Percentiles rank a stretch among this genome's conserved stretches.
Conservation (phyloP, 2,113 vertebrate genomes). For the Numida meleagris region DNA sequence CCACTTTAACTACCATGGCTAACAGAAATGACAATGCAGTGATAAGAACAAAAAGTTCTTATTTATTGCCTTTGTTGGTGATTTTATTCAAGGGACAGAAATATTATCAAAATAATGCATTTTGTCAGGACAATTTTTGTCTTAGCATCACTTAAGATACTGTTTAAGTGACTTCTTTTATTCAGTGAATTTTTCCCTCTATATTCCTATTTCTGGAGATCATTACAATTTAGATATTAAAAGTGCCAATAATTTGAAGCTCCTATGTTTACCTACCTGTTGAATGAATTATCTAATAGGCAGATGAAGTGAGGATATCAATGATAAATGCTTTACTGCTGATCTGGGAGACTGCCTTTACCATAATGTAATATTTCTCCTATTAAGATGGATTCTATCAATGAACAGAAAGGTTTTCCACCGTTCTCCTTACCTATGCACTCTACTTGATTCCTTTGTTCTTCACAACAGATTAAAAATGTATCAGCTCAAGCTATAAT, state of each 20-base stretch:
- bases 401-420: background rate
- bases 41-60: fast-evolving
- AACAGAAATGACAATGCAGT: background rate
- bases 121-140: background rate
- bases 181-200: background rate
- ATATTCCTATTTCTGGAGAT: background rate
- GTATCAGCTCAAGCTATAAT: background rate
- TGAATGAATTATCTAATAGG: background rate
- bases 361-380: background rate
- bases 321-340: background rate
- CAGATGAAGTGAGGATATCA: background rate
- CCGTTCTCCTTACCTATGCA: background rate
- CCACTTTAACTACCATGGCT: background rate
- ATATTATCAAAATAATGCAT: background rate
- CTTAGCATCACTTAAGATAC: background rate
- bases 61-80: background rate
- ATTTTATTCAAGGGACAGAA: background rate
- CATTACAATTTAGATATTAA: background rate
- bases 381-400: background rate
- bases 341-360: background rate
- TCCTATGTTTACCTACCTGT: background rate
- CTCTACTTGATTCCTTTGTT: background rate
- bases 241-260: background rate
- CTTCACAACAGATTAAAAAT: fast-evolving
- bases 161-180: background rate